A percentile compares a stretch with the other conserved stretches of the same genome.
These are phyloP conservation scores for Epinotia nisella DNA, from an alignment of 2,888 invertebrate genomes.

Conservation along the genomic window DNA sequence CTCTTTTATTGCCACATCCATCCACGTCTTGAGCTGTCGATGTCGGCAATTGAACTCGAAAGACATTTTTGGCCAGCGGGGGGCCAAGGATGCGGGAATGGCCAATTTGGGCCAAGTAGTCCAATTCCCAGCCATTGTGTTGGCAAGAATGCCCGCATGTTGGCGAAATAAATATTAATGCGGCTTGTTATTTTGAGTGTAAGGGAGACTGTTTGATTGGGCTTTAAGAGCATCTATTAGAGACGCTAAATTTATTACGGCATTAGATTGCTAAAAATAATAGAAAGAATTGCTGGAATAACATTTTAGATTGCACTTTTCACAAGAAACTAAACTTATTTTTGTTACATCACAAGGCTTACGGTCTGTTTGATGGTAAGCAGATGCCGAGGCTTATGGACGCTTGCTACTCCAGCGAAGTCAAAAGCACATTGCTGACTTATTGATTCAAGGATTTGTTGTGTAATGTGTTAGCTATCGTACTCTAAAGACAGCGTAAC, in stretches of 20 bases:
- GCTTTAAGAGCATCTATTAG: not conserved
- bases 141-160: slow-evolving; percentile 72
- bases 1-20: not conserved
- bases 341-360: too few relatives aligned
- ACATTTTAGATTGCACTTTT: too few relatives aligned
- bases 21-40: slow-evolving; percentile 24
- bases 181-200: slow-evolving; percentile 45
- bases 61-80: slow-evolving; percentile 64
- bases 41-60: slow-evolving; percentile 40
- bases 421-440: too few relatives aligned
- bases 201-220: not conserved
- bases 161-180: slow-evolving; percentile 72
- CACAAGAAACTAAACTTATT: too few relatives aligned
- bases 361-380: too few relatives aligned
- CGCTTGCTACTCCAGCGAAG: too few relatives aligned
- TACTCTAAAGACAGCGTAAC: too few relatives aligned
- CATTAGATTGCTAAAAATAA: not conserved
- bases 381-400: too few relatives aligned
- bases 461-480: too few relatives aligned
- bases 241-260: not conserved
- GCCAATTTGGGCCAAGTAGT: slow-evolving; percentile 81
- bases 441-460: too few relatives aligned
- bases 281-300: too few relatives aligned
- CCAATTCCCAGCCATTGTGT: slow-evolving; percentile 75
- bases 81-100: slow-evolving; percentile 78